Evolutionary conservation across 1,140 invertebrate genomes (phyloP).

Genomic region (Asbolus verrucosus): DNA sequence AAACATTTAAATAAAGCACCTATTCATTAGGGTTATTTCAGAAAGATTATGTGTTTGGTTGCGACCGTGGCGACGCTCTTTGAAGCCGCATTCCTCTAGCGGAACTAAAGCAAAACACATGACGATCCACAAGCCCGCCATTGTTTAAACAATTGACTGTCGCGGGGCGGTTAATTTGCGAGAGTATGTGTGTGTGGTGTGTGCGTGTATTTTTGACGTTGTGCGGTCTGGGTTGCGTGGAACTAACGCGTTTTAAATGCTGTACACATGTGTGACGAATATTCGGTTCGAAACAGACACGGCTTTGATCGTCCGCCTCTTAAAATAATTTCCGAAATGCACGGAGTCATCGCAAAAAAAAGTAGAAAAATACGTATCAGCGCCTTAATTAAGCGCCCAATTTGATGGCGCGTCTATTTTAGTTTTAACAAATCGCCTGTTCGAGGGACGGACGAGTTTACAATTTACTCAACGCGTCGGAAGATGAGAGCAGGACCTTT

Average conservation of each 20-base stretch:
- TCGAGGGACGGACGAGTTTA: slow-evolving; percentile 1
- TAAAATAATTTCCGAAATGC: slow-evolving; percentile 29
- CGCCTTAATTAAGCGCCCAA: slow-evolving; percentile 21
- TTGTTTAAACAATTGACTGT: slow-evolving; percentile 57
- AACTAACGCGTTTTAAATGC: slow-evolving; percentile 51
- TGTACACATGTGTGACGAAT: slow-evolving; percentile 51
- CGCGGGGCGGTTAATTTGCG: slow-evolving; percentile 51
- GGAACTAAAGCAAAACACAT: slow-evolving; percentile 57
- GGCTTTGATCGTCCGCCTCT: slow-evolving; percentile 44
- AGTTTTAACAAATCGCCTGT: background rate
- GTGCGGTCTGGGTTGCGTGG: slow-evolving; percentile 45
- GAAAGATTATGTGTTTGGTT: slow-evolving; percentile 46
- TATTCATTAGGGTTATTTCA: slow-evolving; percentile 56
- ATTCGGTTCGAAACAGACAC: slow-evolving; percentile 41
- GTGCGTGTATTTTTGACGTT: slow-evolving; percentile 43
- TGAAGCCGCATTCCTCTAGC: slow-evolving; percentile 48
- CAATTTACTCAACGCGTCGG: slow-evolving; percentile 20
- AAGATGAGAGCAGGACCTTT: slow-evolving; percentile 38
- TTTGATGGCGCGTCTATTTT: slow-evolving; percentile 3
- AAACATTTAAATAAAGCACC: slow-evolving; percentile 58
- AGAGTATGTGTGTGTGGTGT: slow-evolving; percentile 14
- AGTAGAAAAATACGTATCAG: background rate
- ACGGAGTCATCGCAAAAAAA: background rate
- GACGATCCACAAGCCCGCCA: slow-evolving; percentile 53
- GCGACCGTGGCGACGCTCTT: slow-evolving; percentile 47